Evolutionary conservation across 2,113 vertebrate genomes (phyloP).

Genomic region (Syngnathus scovelli): DNA sequence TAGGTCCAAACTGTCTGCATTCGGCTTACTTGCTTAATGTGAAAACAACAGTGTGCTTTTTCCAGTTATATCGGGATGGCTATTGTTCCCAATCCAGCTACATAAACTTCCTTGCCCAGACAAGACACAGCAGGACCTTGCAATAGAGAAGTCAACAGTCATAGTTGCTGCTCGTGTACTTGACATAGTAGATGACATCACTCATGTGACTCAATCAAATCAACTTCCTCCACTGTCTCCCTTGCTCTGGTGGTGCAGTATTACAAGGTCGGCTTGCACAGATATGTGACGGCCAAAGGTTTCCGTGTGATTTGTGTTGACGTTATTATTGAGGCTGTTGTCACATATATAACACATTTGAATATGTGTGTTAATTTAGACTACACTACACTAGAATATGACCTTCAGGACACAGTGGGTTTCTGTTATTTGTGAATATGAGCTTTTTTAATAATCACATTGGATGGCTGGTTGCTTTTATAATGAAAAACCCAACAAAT

Average conservation of each 20-base stretch:
- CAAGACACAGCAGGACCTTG: constrained; percentile 47
- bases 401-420: neutral
- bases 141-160: constrained; percentile 7
- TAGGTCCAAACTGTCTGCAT: neutral
- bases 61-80: neutral
- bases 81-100: neutral
- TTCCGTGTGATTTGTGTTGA: neutral
- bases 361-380: neutral
- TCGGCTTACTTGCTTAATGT: neutral
- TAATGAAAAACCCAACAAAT: neutral
- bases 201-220: constrained; percentile 40
- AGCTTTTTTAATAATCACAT: neutral
- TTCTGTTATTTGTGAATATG: neutral
- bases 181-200: constrained; percentile 40
- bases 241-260: constrained; percentile 7
- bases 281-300: neutral
- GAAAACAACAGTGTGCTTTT: neutral
- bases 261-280: neutral
- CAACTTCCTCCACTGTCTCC: constrained; percentile 47
- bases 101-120: constrained; percentile 21
- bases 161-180: constrained; percentile 23
- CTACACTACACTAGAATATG: neutral
- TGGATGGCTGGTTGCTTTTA: neutral
- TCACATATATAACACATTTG: neutral
- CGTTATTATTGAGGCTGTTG: neutral